Base-by-base conservation (phyloP, 2,797 vertebrate species). In the Syndactyla subalaris region DNA sequence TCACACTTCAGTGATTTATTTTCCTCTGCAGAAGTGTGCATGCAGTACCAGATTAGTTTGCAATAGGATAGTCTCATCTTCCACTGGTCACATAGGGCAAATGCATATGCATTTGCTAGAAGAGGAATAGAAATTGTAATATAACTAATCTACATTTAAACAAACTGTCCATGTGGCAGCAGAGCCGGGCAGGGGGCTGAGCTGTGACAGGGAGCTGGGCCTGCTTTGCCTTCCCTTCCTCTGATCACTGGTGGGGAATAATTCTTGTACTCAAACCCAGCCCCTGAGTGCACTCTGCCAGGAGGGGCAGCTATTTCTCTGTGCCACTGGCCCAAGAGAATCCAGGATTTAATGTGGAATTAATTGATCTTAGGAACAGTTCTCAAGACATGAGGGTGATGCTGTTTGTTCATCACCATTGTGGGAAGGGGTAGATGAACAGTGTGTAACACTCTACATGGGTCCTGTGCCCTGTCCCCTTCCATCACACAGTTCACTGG, bases 1-100 rank as follows among this genome's bases (percentile, higher is more conserved):
- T 93, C 85, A 91, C 76, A 81, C 85, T 93, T 66, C 55, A 78
- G 79, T 89, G 95, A 96, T 97, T 93, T 96, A 94, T 95, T 96
- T 95, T 93, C 89, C 82, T 83, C 87, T 88, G 89, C 79, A 89
- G 87, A 87, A 93, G 45, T 63, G 63, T 75, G 62, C 38, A 57
- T 27, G 54, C 85, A 86, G 91, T 62, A 81, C 73, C 66, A 92
- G 93, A 95, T 94, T 92, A 91, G 76, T 96, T 89, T 96, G 95
- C 82, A 97, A 73, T 89, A 93, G 79, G 66, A 91, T 75, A 61
- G 89, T 88, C 87, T 93, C 94, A 91, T 96, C 89, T 89, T 91
- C 82, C 51, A 84, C 79, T 92, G 92, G 95, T 97, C 93, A 92
- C 73, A 86, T 3, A 91, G 95, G 96, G 87, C 91, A 93, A 88